phyloP scores from a whole-genome alignment of 2,113 vertebrate species.

The Ctenodactylus gundi region DNA sequence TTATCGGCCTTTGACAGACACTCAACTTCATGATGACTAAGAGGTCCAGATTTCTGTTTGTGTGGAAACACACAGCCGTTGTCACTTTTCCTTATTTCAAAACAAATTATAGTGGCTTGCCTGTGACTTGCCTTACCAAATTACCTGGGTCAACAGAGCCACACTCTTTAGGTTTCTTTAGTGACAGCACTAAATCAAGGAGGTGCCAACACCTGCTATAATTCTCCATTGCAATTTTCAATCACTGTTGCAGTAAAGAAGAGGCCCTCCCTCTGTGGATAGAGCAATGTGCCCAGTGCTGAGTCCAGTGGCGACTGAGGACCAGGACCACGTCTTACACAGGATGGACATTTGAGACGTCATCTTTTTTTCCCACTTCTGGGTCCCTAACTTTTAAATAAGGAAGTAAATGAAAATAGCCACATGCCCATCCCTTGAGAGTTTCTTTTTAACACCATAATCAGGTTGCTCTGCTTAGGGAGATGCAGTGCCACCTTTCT shows the following conservation, averaged over 20 bases:
- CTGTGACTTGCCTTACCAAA: neutral
- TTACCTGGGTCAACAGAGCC: neutral
- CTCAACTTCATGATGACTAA: neutral
- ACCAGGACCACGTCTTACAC: neutral
- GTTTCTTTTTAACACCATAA: neutral
- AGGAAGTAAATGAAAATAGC: neutral
- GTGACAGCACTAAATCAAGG: neutral
- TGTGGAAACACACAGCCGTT: neutral
- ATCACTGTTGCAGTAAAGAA: neutral
- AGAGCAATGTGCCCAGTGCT: neutral
- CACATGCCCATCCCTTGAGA: neutral
- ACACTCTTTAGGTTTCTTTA: neutral
- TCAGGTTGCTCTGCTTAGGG: neutral
- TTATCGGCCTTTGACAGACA: neutral
- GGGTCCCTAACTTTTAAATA: neutral
- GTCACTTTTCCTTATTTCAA: neutral
- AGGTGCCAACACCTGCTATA: neutral
- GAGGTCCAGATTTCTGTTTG: neutral
- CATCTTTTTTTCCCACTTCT: neutral
- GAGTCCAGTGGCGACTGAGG: neutral
- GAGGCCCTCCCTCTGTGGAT: neutral
- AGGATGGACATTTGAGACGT: neutral
- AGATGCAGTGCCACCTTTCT: neutral
- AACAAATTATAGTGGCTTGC: neutral
- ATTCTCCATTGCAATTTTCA: neutral